phyloP scores from a whole-genome alignment of 2,888 invertebrate genomes.

The Balanococcus diminutus region DNA sequence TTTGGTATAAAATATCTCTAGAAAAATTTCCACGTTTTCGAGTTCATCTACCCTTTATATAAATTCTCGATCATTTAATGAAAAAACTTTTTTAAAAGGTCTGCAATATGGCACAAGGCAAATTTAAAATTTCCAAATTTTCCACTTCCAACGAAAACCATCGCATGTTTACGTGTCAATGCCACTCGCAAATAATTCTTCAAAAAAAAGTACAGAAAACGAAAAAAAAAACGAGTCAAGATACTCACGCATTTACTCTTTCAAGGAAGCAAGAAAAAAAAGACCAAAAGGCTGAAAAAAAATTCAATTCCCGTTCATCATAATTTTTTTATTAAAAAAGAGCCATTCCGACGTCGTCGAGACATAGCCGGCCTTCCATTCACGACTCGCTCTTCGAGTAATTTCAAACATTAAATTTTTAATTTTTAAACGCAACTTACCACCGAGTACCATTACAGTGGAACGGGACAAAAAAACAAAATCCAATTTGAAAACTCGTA shows the following conservation, averaged over 20 bases:
- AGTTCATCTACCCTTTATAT: no score
- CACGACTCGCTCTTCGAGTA: not conserved
- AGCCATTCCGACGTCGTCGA: not conserved
- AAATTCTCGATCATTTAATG: not conserved
- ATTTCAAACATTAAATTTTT: constrained; percentile 6
- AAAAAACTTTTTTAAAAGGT: not conserved
- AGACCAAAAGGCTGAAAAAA: not conserved
- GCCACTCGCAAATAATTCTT: not conserved
- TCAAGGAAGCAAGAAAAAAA: not conserved
- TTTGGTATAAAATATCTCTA: no score
- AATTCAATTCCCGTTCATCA: not conserved
- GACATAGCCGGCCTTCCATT: not conserved
- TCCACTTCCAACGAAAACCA: not conserved
- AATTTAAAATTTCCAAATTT: not conserved
- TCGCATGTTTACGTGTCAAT: not conserved
- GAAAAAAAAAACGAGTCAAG: not conserved
- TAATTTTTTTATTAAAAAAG: not conserved
- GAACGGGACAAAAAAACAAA: not conserved
- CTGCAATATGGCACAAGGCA: not conserved
- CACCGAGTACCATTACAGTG: not conserved
- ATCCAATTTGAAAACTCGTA: not conserved
- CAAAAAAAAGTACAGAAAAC: not conserved
- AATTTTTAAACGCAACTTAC: not conserved
- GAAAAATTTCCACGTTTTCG: no score
- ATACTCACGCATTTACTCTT: no score